Conservation (phyloP, 2,113 vertebrate species). For the Muntiacus muntjak region DNA sequence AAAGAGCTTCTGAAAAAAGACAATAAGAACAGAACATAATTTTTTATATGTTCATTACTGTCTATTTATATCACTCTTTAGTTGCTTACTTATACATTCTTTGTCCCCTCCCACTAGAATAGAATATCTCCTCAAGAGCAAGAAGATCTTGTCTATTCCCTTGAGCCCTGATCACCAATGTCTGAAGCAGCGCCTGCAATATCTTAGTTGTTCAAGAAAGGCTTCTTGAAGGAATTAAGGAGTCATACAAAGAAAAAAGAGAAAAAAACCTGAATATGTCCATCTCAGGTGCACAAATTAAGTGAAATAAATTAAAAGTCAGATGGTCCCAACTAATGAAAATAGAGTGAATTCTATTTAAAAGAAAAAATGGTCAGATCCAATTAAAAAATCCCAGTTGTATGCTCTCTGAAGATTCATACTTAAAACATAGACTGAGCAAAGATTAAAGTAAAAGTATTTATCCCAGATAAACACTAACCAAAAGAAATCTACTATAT, state of each 20-base stretch:
- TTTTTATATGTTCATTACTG: not conserved
- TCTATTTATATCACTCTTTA: not conserved
- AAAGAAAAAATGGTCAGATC: not conserved
- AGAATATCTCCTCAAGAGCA: not conserved
- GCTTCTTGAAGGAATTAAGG: not conserved
- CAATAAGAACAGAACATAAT: not conserved
- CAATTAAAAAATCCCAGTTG: not conserved
- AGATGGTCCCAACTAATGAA: not conserved
- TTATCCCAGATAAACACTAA: not conserved
- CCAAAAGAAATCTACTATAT: not conserved
- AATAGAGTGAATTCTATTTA: not conserved
- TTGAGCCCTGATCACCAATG: not conserved
- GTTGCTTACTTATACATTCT: not conserved
- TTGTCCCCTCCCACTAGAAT: not conserved
- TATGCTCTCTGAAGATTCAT: not conserved
- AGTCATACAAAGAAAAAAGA: not conserved
- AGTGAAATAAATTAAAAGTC: constrained; percentile 17
- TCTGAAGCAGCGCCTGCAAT: not conserved
- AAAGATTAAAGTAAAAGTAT: not conserved
- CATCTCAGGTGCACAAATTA: not conserved
- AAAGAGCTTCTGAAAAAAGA: not conserved
- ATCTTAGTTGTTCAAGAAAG: not conserved
- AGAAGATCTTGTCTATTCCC: not conserved
- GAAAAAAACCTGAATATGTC: not conserved
- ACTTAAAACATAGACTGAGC: not conserved